Evolutionary conservation across 2,113 vertebrate species (phyloP).

Genomic region (Cathartes aura): DNA sequence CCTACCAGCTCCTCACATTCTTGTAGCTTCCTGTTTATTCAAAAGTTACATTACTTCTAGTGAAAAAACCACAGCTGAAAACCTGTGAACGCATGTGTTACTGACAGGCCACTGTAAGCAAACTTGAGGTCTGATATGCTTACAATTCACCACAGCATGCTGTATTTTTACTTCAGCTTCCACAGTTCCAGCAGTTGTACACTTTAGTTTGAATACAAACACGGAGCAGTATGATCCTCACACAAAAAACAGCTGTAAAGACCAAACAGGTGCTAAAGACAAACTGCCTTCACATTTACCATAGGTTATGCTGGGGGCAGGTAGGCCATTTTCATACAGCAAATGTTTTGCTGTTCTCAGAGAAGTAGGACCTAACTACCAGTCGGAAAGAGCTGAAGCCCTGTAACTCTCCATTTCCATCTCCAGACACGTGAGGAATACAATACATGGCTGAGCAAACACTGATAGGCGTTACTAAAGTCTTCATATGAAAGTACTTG

Average conservation of each 20-base stretch:
- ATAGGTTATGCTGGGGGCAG: background rate
- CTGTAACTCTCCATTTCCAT: background rate
- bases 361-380: background rate
- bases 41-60: background rate
- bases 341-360: background rate
- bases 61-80: constrained; percentile 6
- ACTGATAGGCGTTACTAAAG: background rate
- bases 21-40: constrained; percentile 66
- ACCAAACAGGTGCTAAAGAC: background rate
- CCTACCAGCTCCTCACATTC: constrained; percentile 33
- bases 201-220: background rate
- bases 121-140: background rate
- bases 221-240: background rate
- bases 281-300: background rate
- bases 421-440: background rate
- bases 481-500: background rate
- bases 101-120: background rate
- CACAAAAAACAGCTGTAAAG: background rate
- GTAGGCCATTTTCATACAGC: background rate
- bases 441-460: background rate
- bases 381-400: background rate
- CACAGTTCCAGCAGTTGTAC: background rate
- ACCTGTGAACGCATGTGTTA: background rate
- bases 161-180: background rate
- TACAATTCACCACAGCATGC: background rate